Conservation (phyloP, 2,113 vertebrate genomes). For the Corapipo altera region DNA sequence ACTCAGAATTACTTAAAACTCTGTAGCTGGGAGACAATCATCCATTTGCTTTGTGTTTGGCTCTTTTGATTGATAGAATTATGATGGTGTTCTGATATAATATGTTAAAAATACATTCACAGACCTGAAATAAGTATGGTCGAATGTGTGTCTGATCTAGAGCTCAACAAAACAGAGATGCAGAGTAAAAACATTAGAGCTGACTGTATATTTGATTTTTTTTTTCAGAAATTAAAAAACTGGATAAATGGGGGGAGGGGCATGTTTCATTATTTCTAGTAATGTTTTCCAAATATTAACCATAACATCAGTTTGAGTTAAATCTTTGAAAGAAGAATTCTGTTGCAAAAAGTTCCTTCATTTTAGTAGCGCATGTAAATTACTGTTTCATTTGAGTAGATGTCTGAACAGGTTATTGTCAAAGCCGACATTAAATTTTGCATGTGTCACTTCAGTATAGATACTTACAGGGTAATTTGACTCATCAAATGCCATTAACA, state of each 20-base stretch:
- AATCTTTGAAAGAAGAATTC: background rate
- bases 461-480: background rate
- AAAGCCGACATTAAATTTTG: background rate
- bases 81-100: background rate
- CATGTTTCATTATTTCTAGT: background rate
- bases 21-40: background rate
- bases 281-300: background rate
- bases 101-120: background rate
- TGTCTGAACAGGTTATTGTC: background rate
- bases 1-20: background rate
- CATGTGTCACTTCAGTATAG: background rate
- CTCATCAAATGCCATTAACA: background rate
- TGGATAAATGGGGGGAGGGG: background rate
- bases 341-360: background rate
- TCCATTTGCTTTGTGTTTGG: background rate
- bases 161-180: background rate
- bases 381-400: background rate
- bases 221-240: background rate
- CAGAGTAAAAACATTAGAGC: background rate
- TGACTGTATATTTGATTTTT: background rate
- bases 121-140: background rate
- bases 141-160: background rate
- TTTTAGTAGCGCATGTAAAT: background rate
- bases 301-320: background rate
- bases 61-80: background rate